Percentiles rank a stretch among this genome's conserved stretches.
Evolutionary conservation across 2,797 vertebrate species (phyloP).

Genomic region (Neopelma chrysocephalum): DNA sequence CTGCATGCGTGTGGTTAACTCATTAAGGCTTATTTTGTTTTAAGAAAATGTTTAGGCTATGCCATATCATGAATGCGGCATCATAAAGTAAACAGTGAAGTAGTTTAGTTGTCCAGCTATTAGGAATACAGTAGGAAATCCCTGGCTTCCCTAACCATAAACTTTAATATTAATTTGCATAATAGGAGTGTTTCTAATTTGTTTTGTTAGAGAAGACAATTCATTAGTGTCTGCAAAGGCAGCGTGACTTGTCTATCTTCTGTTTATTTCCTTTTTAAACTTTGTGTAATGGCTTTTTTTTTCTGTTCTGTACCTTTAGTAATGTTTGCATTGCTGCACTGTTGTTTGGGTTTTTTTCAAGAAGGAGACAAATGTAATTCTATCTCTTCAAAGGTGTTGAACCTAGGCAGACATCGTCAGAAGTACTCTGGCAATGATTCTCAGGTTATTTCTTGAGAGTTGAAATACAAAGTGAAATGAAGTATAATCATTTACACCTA

Average conservation of each 20-base stretch:
- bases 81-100: constrained; percentile 47
- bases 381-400: background rate
- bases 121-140: constrained; percentile 31
- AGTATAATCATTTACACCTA: background rate
- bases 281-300: background rate
- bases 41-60: constrained; percentile 22
- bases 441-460: background rate
- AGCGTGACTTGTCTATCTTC: background rate
- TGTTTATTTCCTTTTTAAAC: background rate
- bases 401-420: background rate
- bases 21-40: constrained; percentile 58
- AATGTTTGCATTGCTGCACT: background rate
- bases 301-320: background rate
- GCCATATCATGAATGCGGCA: constrained; percentile 38
- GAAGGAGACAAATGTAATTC: background rate
- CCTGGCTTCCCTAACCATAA: constrained; percentile 29
- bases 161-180: constrained; percentile 42
- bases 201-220: background rate
- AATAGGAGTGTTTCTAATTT: constrained; percentile 28
- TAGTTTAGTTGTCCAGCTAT: constrained; percentile 43
- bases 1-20: constrained; percentile 51
- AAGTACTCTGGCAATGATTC: background rate
- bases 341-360: background rate
- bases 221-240: background rate
- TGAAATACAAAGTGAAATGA: background rate